Base-by-base conservation (phyloP, 2,888 invertebrate genomes). In the Drosophila niveifrons region DNA sequence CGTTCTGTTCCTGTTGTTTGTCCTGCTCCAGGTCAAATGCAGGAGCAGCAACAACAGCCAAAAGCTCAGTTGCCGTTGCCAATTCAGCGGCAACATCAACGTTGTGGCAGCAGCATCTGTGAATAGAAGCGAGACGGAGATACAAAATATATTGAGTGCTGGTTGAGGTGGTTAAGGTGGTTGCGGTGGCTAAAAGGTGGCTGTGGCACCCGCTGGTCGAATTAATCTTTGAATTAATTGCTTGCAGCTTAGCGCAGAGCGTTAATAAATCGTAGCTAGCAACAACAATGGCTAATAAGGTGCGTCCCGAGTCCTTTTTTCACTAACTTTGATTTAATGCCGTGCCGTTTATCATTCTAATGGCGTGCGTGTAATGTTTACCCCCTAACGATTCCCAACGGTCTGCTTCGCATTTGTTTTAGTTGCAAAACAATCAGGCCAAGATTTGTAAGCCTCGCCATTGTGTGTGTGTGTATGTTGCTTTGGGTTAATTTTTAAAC, bases 211-310 rank as follows among this genome's bases (percentile, higher is more conserved):
- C 90, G 80, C 83, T 85, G 89, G 90, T 81, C 71, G 84, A 90
- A 90, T 90, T 90, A 90, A 90, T 90, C 90, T 89, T 76, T 72
- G 87, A 87, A 90, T 90, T 90, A 90, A 90, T 90, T 90, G 90
- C 90, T 82, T 80, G 80, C 73, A 84, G 88, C 86, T 89, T 82
- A 89, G 88, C 89, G 73, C 89, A 84, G 76, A 88, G 88, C 86
- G 84, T 89, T 87, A 86, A 86, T 86, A 86, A 86, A 86, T 86
- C 85, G 84, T 84, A 66, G 64, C 64, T 28, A 48, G 69, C 62
- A 59, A 47, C 34, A 59, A 66, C 69, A 56, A 61, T 62, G 53
- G 67, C 77, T 80, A 82, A 82, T 81, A 78, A 82, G 82, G 69
- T 76, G 66, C 67, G 70, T 70, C 66, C 66, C 39, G 28, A 75